A percentile compares a stretch with the other conserved stretches of the same genome.
Evolutionary conservation across 2,113 vertebrate genomes (phyloP).

Genomic region (Amphiprion percula): DNA sequence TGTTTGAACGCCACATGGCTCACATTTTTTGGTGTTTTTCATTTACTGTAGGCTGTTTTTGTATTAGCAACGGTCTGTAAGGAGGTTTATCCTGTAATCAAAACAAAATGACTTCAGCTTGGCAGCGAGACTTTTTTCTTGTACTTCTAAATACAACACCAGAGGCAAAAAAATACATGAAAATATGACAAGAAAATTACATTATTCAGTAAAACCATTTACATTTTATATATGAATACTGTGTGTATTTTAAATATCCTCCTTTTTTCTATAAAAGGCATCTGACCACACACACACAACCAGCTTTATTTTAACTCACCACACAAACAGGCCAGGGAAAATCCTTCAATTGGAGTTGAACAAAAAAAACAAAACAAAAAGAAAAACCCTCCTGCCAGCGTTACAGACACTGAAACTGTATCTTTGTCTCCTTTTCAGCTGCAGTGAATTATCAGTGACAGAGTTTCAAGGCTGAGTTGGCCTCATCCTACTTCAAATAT

Average conservation of each 20-base stretch:
- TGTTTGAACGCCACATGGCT: background rate
- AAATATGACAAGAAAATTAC: no score
- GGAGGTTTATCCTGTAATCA: background rate
- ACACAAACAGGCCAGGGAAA: slow-evolving; percentile 8
- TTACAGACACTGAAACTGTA: slow-evolving; percentile 38
- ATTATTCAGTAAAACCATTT: no score
- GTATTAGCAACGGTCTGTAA: slow-evolving; percentile 8
- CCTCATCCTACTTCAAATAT: slow-evolving; percentile 41
- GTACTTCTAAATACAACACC: no score
- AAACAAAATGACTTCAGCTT: slow-evolving; percentile 8
- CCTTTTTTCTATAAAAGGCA: background rate
- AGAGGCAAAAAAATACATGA: no score
- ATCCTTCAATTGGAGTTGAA: background rate
- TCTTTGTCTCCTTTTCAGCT: slow-evolving; percentile 85
- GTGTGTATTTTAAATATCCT: background rate
- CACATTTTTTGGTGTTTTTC: slow-evolving; percentile 18
- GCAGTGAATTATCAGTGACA: slow-evolving; percentile 91
- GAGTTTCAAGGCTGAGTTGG: slow-evolving; percentile 83
- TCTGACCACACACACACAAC: background rate
- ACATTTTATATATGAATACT: background rate
- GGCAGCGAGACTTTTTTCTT: no score
- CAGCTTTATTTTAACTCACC: slow-evolving; percentile 4
- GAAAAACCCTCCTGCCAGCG: background rate
- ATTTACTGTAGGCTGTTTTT: background rate
- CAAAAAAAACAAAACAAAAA: background rate